Evolutionary conservation across 2,113 vertebrate genomes (phyloP).

Genomic region (Nycticebus coucang): DNA sequence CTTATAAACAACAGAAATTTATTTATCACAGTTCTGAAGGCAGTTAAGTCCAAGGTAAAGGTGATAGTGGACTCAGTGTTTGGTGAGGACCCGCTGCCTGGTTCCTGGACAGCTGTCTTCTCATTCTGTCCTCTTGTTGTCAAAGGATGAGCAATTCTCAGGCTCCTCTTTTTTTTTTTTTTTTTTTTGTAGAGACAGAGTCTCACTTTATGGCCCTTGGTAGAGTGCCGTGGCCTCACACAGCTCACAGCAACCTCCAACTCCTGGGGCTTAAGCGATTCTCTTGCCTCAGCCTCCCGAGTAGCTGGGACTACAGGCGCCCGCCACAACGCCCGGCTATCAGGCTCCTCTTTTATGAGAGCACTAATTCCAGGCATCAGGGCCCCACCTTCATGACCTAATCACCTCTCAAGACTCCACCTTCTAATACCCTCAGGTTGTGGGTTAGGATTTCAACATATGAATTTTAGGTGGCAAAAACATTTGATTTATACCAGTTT

Average conservation of each 20-base stretch:
- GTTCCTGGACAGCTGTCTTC: neutral
- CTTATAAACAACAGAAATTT: neutral
- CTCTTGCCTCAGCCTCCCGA: too few species aligned
- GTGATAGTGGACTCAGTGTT: neutral
- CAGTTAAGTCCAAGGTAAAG: neutral
- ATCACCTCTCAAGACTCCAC: too few species aligned
- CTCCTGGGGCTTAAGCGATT: too few species aligned
- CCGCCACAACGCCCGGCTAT: too few species aligned
- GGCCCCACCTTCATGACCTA: neutral
- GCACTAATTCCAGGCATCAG: too few species aligned
- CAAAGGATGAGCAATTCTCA: neutral
- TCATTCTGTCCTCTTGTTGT: neutral
- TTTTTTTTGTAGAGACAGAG: too few species aligned
- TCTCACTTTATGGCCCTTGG: too few species aligned
- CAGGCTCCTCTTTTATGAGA: neutral
- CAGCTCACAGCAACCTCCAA: too few species aligned
- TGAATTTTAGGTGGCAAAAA: neutral
- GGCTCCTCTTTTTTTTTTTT: neutral
- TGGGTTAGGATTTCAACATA: neutral
- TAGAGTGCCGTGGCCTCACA: too few species aligned
- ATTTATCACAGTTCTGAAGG: neutral
- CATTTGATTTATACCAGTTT: neutral
- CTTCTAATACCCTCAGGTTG: neutral
- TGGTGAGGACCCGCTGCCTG: neutral
- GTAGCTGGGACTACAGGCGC: too few species aligned